These are phyloP conservation scores for Escarpia spicata DNA, from an alignment of 2,888 invertebrate species.

Conservation along the genomic window DNA sequence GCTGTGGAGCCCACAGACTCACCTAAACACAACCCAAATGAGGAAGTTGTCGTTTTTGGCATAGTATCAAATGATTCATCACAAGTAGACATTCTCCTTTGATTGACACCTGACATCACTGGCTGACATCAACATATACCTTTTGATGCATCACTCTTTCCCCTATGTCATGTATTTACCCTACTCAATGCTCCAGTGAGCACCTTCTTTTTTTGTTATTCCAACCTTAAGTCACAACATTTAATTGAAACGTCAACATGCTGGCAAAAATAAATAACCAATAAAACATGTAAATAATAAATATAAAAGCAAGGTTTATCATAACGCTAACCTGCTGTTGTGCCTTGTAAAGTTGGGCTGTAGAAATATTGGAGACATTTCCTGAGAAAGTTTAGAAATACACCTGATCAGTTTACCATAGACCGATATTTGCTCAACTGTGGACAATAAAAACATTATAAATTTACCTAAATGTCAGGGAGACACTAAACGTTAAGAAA, in stretches of 20 bases:
- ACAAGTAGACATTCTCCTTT: background rate
- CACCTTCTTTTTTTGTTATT: background rate
- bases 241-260: background rate
- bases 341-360: background rate
- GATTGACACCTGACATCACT: background rate
- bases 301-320: background rate
- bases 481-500: background rate
- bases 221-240: background rate
- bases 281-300: background rate
- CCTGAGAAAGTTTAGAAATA: background rate
- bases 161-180: background rate
- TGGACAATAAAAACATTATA: background rate
- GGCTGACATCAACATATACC: background rate
- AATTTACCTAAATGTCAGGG: background rate
- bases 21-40: background rate
- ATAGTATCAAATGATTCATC: background rate
- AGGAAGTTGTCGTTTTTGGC: background rate
- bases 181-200: background rate
- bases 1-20: background rate
- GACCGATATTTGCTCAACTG: background rate
- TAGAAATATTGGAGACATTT: background rate
- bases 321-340: too few species aligned
- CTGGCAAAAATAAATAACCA: background rate
- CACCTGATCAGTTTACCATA: background rate
- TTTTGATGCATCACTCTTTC: background rate